Conservation (phyloP, 2,888 invertebrate genomes). For the Hypselothyrea guttata region DNA sequence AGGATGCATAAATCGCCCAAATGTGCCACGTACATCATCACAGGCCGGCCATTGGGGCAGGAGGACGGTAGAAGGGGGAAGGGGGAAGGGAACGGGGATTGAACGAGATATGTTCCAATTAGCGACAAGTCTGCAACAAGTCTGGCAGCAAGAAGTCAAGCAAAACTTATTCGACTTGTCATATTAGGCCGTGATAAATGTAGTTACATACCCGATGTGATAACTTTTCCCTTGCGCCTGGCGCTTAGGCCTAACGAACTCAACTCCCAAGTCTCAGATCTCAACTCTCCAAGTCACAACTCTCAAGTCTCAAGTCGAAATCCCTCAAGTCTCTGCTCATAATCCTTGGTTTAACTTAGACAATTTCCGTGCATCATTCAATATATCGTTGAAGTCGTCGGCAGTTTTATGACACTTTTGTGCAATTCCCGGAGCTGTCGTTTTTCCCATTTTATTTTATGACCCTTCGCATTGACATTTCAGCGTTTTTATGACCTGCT, state of each 20-base stretch:
- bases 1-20: constrained; percentile 74
- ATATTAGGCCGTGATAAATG: constrained; percentile 81
- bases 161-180: constrained; percentile 78
- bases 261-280: no score
- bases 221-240: constrained; percentile 68
- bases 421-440: no score
- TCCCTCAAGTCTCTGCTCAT: no score
- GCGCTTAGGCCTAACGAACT: constrained; percentile 39
- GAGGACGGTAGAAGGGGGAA: background rate
- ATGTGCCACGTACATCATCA: constrained; percentile 55
- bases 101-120: constrained; percentile 32
- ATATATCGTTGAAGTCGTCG: no score
- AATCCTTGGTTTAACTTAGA: no score
- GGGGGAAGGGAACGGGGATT: background rate
- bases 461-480: no score
- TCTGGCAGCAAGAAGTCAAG: constrained; percentile 28
- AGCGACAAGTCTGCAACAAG: constrained; percentile 19
- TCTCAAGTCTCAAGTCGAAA: no score
- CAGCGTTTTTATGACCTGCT: no score
- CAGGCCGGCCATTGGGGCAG: constrained; percentile 4
- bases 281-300: no score
- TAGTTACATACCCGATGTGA: constrained; percentile 79
- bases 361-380: no score
- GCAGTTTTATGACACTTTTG: no score
- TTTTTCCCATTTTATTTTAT: no score